Evolutionary conservation across 2,113 vertebrate species (phyloP).

Genomic region (Engystomops pustulosus): DNA sequence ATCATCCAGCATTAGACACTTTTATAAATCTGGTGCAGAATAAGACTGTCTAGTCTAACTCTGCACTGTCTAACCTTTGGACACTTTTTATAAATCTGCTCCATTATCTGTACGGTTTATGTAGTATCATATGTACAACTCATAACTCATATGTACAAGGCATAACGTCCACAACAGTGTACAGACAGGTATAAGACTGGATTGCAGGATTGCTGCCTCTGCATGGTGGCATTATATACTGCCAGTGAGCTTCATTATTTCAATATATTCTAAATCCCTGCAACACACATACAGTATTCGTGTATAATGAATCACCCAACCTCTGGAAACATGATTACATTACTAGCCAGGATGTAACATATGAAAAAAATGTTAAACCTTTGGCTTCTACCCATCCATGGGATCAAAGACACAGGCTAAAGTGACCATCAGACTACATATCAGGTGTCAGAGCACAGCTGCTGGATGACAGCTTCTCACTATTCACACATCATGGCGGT

Average conservation of each 20-base stretch:
- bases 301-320: background rate
- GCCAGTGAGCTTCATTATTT: background rate
- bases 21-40: too few relatives aligned
- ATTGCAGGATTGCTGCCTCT: too few relatives aligned
- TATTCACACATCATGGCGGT: slow-evolving; percentile 9
- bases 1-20: too few relatives aligned
- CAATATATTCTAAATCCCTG: background rate
- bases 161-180: too few relatives aligned
- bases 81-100: too few relatives aligned
- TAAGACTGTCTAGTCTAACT: too few relatives aligned
- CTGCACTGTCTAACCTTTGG: too few relatives aligned
- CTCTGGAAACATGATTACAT: slow-evolving; percentile 9
- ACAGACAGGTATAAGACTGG: too few relatives aligned
- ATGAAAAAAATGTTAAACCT: slow-evolving; percentile 29
- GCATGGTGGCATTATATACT: too few relatives aligned
- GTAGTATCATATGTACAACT: too few relatives aligned
- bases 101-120: too few relatives aligned
- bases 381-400: slow-evolving; percentile 9
- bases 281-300: background rate
- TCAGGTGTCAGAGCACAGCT: slow-evolving; percentile 30
- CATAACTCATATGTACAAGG: too few relatives aligned
- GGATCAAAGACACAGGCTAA: slow-evolving; percentile 10
- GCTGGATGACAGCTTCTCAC: slow-evolving; percentile 10
- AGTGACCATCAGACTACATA: slow-evolving; percentile 33
- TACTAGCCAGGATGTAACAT: slow-evolving; percentile 33